phyloP scores from a whole-genome alignment of 2,888 invertebrate genomes.

The Bhutanitis thaidina region DNA sequence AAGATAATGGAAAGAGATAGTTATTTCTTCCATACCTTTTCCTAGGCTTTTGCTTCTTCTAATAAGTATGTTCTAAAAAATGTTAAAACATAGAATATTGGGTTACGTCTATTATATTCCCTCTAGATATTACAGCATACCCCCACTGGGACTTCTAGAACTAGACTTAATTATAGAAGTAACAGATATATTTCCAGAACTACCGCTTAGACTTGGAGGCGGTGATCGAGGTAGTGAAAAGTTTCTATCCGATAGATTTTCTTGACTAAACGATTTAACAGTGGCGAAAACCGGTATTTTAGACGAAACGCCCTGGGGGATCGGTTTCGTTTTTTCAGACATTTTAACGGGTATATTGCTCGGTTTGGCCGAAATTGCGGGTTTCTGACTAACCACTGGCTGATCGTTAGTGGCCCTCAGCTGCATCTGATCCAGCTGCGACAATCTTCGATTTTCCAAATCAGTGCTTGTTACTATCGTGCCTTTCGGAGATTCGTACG shows the following conservation, averaged over 20 bases:
- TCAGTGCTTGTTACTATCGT: slow-evolving; percentile 77
- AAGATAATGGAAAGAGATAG: too few relatives aligned
- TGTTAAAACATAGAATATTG: too few relatives aligned
- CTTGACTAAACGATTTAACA: slow-evolving; percentile 73
- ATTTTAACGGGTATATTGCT: slow-evolving; percentile 71
- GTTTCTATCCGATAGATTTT: slow-evolving; percentile 63
- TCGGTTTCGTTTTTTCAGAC: slow-evolving; percentile 49
- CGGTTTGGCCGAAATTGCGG: slow-evolving; percentile 62
- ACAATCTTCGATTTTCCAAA: slow-evolving; percentile 76
- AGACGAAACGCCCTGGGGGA: slow-evolving; percentile 54
- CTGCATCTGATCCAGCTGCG: slow-evolving; percentile 75
- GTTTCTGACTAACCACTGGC: slow-evolving; percentile 46
- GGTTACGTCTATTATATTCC: too few relatives aligned
- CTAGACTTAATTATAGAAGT: slow-evolving; percentile 81
- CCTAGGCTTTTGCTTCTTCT: too few relatives aligned
- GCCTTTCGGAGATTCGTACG: slow-evolving; percentile 80
- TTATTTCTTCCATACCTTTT: too few relatives aligned
- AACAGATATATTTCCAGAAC: slow-evolving; percentile 75
- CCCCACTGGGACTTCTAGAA: slow-evolving; percentile 77
- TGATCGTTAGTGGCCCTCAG: slow-evolving; percentile 46
- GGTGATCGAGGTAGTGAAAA: slow-evolving; percentile 66
- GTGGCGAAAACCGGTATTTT: slow-evolving; percentile 75
- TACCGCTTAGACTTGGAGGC: slow-evolving; percentile 56
- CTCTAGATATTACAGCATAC: slow-evolving; percentile 31
- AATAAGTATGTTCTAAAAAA: too few relatives aligned